These are phyloP conservation scores for Silurus glanis DNA, from an alignment of 2,113 vertebrate genomes.

Conservation along the genomic window DNA sequence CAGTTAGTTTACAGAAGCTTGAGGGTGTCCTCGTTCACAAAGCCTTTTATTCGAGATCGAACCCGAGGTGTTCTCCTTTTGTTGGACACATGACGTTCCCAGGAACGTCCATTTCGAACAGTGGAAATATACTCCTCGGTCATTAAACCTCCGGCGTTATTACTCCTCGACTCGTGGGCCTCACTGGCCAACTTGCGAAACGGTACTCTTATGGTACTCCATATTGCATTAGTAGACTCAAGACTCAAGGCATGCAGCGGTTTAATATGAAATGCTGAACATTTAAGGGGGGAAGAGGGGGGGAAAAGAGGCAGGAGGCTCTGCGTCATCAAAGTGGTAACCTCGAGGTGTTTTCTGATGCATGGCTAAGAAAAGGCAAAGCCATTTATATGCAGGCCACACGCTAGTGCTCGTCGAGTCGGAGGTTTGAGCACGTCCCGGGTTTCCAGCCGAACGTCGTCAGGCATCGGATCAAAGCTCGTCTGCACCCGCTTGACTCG, in stretches of 20 bases:
- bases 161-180: not conserved
- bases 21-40: too few species aligned
- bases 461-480: not conserved
- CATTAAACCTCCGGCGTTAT: not conserved
- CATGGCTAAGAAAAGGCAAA: not conserved
- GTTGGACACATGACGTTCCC: not conserved
- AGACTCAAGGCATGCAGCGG: not conserved
- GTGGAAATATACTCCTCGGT: not conserved
- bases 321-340: not conserved
- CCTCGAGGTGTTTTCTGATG: not conserved
- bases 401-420: not conserved
- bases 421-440: not conserved
- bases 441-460: not conserved
- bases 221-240: not conserved
- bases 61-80: too few species aligned
- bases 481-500: not conserved
- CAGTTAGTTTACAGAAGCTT: too few species aligned
- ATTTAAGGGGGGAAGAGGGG: not conserved
- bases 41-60: too few species aligned
- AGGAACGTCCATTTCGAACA: not conserved
- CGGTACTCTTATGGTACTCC: not conserved
- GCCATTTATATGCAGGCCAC: not conserved
- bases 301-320: not conserved
- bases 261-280: conserved; percentile 25
- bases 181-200: too few species aligned